These are phyloP conservation scores for Dicyrtoma fusca DNA, from an alignment of 2,888 invertebrate species.

Conservation along the genomic window DNA sequence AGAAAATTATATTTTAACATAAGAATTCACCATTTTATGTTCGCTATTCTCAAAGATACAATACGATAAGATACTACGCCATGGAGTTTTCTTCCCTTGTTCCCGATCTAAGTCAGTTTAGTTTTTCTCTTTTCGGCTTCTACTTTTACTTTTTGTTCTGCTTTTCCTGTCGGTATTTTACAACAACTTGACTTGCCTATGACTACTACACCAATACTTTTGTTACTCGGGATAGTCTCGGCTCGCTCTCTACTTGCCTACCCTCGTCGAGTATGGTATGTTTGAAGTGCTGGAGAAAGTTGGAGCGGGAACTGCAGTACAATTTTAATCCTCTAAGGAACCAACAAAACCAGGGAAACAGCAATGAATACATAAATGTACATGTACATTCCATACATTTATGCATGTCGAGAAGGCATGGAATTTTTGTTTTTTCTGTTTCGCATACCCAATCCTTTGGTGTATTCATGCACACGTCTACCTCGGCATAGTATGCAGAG, in stretches of 20 bases:
- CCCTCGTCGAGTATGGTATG: neutral
- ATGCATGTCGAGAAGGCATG: slow-evolving; percentile 9
- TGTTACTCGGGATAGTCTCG: neutral
- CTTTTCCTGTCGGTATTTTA: too few relatives aligned
- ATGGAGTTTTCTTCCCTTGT: too few relatives aligned
- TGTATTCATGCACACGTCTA: neutral
- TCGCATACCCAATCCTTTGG: neutral
- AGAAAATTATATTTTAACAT: too few relatives aligned
- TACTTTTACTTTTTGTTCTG: too few relatives aligned
- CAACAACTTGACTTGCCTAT: too few relatives aligned
- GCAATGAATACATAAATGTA: slow-evolving; percentile 2
- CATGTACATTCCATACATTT: slow-evolving; percentile 10
- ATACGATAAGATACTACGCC: too few relatives aligned
- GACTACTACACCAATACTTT: too few relatives aligned
- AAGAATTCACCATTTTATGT: too few relatives aligned
- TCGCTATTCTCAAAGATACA: too few relatives aligned
- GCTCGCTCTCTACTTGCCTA: neutral
- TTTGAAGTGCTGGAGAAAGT: neutral
- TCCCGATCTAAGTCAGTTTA: too few relatives aligned
- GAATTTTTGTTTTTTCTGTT: neutral
- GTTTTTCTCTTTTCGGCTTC: too few relatives aligned
- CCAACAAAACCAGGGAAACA: slow-evolving; percentile 12
- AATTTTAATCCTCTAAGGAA: slow-evolving; percentile 27
- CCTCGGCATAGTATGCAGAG: neutral
- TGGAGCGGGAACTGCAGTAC: slow-evolving; percentile 23